Percentiles rank a stretch among this genome's conserved stretches.
Conservation (phyloP, 2,113 vertebrate genomes). For the Abramis brama region DNA sequence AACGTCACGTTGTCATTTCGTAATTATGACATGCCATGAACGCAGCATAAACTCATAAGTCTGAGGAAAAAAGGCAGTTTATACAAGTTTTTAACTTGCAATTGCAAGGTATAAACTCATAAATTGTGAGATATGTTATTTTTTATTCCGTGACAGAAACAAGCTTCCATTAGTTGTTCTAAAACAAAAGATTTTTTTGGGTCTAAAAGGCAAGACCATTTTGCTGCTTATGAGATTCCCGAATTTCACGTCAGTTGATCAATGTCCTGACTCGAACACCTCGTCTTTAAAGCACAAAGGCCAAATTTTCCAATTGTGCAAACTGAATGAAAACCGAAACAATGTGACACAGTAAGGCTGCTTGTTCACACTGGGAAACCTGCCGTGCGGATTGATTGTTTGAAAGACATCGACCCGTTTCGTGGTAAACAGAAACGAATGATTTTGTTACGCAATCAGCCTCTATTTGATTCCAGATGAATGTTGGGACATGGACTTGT, state of each 20-base stretch:
- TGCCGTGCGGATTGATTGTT: constrained; percentile 1
- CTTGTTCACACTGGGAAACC: constrained; percentile 2
- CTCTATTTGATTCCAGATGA: not conserved
- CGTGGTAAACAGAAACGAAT: constrained; percentile 19
- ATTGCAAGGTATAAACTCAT: no score
- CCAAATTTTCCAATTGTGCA: not conserved
- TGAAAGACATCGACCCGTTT: constrained; percentile 1
- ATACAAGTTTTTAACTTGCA: no score
- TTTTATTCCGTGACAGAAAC: no score
- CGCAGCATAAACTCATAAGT: no score
- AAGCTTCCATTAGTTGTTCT: not conserved
- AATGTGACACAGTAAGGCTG: not conserved
- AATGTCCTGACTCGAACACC: not conserved
- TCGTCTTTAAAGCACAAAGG: not conserved
- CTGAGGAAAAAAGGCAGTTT: no score
- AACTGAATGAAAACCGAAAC: not conserved
- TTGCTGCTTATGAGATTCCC: not conserved
- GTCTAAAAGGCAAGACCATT: not conserved
- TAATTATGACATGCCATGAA: no score
- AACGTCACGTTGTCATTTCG: no score
- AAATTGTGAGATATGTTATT: no score
- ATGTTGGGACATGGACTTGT: not conserved
- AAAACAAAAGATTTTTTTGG: not conserved
- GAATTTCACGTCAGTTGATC: not conserved
- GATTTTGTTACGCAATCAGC: constrained; percentile 10